These are phyloP conservation scores for Drosophila mayri DNA, from an alignment of 1,140 invertebrate genomes.

Conservation along the genomic window DNA sequence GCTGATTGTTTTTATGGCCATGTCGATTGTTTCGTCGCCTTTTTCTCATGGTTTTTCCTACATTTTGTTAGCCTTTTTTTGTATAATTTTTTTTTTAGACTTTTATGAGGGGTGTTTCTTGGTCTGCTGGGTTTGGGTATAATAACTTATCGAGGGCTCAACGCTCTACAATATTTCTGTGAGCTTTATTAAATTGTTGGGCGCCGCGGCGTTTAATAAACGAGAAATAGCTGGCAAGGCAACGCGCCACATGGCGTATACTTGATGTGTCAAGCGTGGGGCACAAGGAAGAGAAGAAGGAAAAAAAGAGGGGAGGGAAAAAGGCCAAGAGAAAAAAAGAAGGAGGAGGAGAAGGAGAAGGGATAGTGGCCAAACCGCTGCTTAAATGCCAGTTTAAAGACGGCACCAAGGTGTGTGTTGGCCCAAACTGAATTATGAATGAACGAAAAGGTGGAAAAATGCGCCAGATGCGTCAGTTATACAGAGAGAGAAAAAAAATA, in stretches of 20 bases:
- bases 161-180: conserved; percentile 32
- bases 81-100: neutral
- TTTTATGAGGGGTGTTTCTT: conserved; percentile 19
- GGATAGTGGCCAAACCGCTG: conserved; percentile 20
- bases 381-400: conserved; percentile 47
- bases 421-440: conserved; percentile 49
- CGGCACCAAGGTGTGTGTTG: conserved; percentile 13
- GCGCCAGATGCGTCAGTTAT: conserved; percentile 8
- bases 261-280: conserved; percentile 42
- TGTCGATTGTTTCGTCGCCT: conserved; percentile 48
- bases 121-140: neutral
- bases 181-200: conserved; percentile 44
- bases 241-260: conserved; percentile 45
- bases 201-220: conserved; percentile 42
- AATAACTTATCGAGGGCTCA: conserved; percentile 39
- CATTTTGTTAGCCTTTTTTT: neutral
- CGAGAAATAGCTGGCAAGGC: conserved; percentile 47
- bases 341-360: neutral
- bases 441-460: conserved; percentile 44
- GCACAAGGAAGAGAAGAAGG: neutral
- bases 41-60: conserved; percentile 7
- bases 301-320: too few relatives aligned
- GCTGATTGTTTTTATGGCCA: conserved; percentile 51
- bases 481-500: conserved; percentile 8
- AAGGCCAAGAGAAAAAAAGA: too few relatives aligned